A percentile compares a stretch with the other conserved stretches of the same genome.
phyloP scores from a whole-genome alignment of 2,888 invertebrate species.

The Mongoloraphidia duomilia region DNA sequence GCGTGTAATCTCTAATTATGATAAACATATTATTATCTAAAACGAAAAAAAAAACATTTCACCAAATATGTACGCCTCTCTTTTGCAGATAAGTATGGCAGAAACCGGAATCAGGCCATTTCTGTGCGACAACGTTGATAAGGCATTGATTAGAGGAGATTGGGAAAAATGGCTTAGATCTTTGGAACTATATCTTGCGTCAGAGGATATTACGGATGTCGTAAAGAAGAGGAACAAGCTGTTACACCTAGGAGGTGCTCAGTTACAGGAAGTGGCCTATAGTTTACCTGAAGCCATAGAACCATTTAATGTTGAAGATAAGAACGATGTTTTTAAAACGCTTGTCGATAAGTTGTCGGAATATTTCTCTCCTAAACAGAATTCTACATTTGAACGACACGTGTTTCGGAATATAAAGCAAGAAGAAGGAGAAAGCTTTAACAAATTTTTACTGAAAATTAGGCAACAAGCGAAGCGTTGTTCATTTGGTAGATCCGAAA shows the following conservation, averaged over 20 bases:
- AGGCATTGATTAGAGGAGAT: slow-evolving; percentile 1
- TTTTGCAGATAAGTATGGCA: too few relatives aligned
- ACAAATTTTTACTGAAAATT: too few relatives aligned
- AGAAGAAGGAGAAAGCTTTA: too few relatives aligned
- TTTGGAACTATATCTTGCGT: slow-evolving; percentile 4
- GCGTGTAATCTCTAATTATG: too few relatives aligned
- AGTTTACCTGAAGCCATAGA: too few relatives aligned
- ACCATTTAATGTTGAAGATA: too few relatives aligned
- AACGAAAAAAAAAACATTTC: too few relatives aligned
- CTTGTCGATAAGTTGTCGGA: neutral
- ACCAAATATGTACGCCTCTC: too few relatives aligned
- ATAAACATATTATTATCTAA: too few relatives aligned
- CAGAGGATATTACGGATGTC: slow-evolving; percentile 3
- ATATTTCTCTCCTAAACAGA: slow-evolving; percentile 12
- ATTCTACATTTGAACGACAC: slow-evolving; percentile 15
- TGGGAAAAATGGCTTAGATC: slow-evolving; percentile 7
- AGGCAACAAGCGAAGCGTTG: too few relatives aligned
- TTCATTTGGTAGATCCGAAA: too few relatives aligned
- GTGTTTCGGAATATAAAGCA: slow-evolving; percentile 15
- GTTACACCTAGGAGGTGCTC: slow-evolving; percentile 5
- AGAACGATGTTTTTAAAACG: neutral
- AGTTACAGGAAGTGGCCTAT: slow-evolving; percentile 9
- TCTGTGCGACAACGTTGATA: slow-evolving; percentile 1
- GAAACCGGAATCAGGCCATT: too few relatives aligned
- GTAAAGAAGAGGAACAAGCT: slow-evolving; percentile 4